Evolutionary conservation across 2,888 invertebrate species (phyloP).

Genomic region (Brenthis ino): DNA sequence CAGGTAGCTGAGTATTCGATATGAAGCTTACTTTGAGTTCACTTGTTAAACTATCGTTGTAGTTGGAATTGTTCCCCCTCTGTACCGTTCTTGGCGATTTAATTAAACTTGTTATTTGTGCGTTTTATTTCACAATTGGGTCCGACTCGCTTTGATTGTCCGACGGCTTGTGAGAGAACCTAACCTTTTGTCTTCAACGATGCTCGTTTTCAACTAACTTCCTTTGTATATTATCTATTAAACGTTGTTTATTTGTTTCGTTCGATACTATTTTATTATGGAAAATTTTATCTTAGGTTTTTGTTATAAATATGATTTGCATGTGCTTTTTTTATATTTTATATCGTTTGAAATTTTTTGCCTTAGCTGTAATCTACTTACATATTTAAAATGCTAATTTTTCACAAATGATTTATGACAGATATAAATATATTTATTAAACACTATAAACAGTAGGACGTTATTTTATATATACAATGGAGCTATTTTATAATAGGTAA

Average conservation of each 20-base stretch:
- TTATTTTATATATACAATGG: too few species aligned
- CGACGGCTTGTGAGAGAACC: constrained; percentile 57
- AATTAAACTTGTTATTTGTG: constrained; percentile 81
- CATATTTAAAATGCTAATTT: too few species aligned
- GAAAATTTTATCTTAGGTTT: background rate
- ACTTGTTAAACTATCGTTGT: constrained; percentile 77
- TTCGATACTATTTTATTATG: background rate
- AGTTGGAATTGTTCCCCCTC: constrained; percentile 66
- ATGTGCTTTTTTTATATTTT: too few species aligned
- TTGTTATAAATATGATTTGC: too few species aligned
- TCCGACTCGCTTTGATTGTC: constrained; percentile 72
- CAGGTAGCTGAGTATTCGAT: constrained; percentile 58
- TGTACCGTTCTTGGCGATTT: constrained; percentile 71
- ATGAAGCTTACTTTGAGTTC: constrained; percentile 72
- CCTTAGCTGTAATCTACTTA: too few species aligned
- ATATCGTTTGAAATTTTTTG: too few species aligned
- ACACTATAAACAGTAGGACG: too few species aligned
- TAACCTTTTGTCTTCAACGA: constrained; percentile 56
- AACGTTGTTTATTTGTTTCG: constrained; percentile 11
- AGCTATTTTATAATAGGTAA: too few species aligned
- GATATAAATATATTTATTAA: too few species aligned
- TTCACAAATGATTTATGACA: too few species aligned
- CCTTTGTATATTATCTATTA: constrained; percentile 37
- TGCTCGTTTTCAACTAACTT: constrained; percentile 50
- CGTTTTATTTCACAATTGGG: constrained; percentile 78